phyloP scores from a whole-genome alignment of 2,113 vertebrate genomes.

The Siniperca chuatsi region DNA sequence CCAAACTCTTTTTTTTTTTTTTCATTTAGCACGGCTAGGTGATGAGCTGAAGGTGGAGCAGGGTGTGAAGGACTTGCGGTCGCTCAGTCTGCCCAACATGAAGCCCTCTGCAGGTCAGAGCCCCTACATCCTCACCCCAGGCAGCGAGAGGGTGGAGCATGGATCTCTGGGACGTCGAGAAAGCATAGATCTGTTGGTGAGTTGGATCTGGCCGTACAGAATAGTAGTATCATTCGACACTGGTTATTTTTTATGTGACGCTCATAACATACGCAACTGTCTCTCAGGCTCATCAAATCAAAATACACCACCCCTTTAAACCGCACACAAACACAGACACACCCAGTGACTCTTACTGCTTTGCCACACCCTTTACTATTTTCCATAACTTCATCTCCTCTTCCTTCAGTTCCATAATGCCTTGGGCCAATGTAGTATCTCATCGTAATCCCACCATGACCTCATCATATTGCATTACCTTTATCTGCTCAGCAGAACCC shows the following conservation, averaged over 20 bases:
- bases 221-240: not conserved
- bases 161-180: slow-evolving; percentile 83
- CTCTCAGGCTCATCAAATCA: slow-evolving; percentile 8
- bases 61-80: slow-evolving; percentile 87
- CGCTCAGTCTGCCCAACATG: slow-evolving; percentile 90
- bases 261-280: not conserved
- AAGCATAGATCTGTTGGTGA: slow-evolving; percentile 88
- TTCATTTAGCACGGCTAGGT: slow-evolving; percentile 87
- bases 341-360: slow-evolving; percentile 20
- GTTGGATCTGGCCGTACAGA: slow-evolving; percentile 38
- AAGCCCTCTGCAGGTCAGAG: slow-evolving; percentile 77
- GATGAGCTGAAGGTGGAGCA: slow-evolving; percentile 94
- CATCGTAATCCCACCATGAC: slow-evolving; percentile 41
- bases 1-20: not conserved
- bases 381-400: slow-evolving; percentile 48
- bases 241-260: not conserved
- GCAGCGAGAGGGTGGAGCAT: slow-evolving; percentile 81
- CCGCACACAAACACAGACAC: slow-evolving; percentile 32
- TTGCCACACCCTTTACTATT: slow-evolving; percentile 25
- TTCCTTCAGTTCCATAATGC: slow-evolving; percentile 40
- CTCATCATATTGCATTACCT: slow-evolving; percentile 41
- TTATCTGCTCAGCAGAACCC: slow-evolving; percentile 10
- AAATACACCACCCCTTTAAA: slow-evolving; percentile 9
- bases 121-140: slow-evolving; percentile 76
- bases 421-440: slow-evolving; percentile 6